Conservation (phyloP, 1,140 invertebrate genomes). For the Drosophila saltans region DNA sequence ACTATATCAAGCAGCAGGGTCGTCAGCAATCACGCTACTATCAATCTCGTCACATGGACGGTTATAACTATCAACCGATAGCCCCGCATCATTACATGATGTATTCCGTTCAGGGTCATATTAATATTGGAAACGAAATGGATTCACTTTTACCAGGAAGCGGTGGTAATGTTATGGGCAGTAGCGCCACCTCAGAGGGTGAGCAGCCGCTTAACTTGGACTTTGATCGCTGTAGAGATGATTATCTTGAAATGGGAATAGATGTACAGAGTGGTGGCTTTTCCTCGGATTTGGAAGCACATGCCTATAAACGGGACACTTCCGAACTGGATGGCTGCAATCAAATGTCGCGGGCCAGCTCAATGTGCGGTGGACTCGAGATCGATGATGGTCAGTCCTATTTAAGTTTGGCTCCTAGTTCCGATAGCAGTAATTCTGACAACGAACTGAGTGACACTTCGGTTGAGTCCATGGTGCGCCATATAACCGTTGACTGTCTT, state of each 20-base stretch:
- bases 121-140: neutral
- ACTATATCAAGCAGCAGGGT: conserved; percentile 10
- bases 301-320: conserved; percentile 25
- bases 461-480: conserved; percentile 59
- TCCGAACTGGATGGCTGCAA: conserved; percentile 15
- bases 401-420: conserved; percentile 36
- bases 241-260: conserved; percentile 31
- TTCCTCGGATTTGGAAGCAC: conserved; percentile 46
- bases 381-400: conserved; percentile 42
- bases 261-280: conserved; percentile 43
- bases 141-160: neutral
- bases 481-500: conserved; percentile 55
- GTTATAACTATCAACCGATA: conserved; percentile 27
- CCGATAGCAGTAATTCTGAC: conserved; percentile 40
- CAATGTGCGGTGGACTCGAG: conserved; percentile 10
- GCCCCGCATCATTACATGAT: conserved; percentile 28
- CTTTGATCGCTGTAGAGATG: conserved; percentile 23
- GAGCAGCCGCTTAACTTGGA: conserved; percentile 52
- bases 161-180: conserved; percentile 13
- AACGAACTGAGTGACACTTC: conserved; percentile 60
- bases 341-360: conserved; percentile 25
- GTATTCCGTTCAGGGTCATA: conserved; percentile 10
- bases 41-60: conserved; percentile 57
- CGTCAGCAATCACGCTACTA: conserved; percentile 52
- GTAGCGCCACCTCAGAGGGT: conserved; percentile 49